phyloP scores from a whole-genome alignment of 1,140 invertebrate genomes.

The Cydia splendana region DNA sequence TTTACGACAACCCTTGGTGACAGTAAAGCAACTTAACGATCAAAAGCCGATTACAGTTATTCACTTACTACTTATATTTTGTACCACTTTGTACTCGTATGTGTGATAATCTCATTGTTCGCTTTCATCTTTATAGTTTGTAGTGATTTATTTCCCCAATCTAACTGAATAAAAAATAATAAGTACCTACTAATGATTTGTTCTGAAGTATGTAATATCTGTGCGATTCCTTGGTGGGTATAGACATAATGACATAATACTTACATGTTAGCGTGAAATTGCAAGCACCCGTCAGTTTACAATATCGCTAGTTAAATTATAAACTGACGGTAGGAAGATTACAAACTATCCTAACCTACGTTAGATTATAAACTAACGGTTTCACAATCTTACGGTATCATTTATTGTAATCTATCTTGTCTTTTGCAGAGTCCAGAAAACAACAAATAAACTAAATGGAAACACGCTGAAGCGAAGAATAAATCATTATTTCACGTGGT shows the following conservation, averaged over 20 bases:
- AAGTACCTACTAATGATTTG: too few relatives aligned
- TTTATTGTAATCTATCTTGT: conserved; percentile 28
- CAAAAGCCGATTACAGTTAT: conserved; percentile 35
- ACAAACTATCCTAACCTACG: too few relatives aligned
- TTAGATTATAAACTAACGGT: too few relatives aligned
- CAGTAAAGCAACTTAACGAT: conserved; percentile 18
- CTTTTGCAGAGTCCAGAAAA: conserved; percentile 71
- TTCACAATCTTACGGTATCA: too few relatives aligned
- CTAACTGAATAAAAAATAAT: not conserved
- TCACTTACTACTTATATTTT: conserved; percentile 35
- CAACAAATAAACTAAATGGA: conserved; percentile 46
- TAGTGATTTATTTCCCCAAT: not conserved
- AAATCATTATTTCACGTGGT: not conserved
- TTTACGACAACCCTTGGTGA: conserved; percentile 42
- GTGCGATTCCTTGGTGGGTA: too few relatives aligned
- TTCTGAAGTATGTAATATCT: too few relatives aligned
- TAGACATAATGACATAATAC: too few relatives aligned
- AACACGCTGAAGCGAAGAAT: not conserved
- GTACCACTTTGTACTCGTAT: conserved; percentile 1
- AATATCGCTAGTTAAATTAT: too few relatives aligned
- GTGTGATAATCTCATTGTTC: not conserved
- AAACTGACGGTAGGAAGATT: too few relatives aligned
- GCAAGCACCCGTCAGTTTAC: too few relatives aligned
- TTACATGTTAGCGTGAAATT: too few relatives aligned
- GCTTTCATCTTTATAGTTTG: not conserved